phyloP scores from a whole-genome alignment of 37 sponge, comb jelly and placozoan species.

The Chondrilla cf. caribensis region DNA sequence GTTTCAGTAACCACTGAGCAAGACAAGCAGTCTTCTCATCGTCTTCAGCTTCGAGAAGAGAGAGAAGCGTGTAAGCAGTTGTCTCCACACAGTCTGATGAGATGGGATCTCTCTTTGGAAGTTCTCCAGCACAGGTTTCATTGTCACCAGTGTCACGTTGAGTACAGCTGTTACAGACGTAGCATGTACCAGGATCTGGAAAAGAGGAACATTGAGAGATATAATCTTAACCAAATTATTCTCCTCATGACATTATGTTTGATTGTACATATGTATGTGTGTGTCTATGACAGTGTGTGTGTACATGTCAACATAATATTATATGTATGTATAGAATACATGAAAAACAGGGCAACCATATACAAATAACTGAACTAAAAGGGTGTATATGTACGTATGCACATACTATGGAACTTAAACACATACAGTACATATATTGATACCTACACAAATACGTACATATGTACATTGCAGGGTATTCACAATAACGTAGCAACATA shows the following conservation, averaged over 20 bases:
- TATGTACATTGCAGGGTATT: no score
- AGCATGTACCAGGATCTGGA: constrained; percentile 44
- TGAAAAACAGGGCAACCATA: no score
- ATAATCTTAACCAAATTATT: no score
- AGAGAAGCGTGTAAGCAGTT: constrained; percentile 49
- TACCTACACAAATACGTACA: not conserved
- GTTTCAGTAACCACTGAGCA: constrained; percentile 49
- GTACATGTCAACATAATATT: not conserved
- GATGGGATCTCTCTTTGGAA: not conserved
- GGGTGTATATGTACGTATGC: not conserved
- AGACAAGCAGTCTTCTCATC: constrained; percentile 32
- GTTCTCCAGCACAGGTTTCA: not conserved
- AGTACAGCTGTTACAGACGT: constrained; percentile 44
- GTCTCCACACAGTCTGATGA: constrained; percentile 56
- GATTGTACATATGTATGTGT: not conserved
- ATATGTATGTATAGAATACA: not conserved
- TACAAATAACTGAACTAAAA: no score
- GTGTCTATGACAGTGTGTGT: no score
- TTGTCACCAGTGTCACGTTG: not conserved
- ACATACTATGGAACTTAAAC: not conserved
- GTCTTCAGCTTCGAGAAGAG: constrained; percentile 37
- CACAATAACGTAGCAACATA: no score
- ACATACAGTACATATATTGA: not conserved
- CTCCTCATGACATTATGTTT: not conserved
- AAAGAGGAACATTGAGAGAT: no score